Percentiles rank a stretch among this genome's conserved stretches.
Conservation (phyloP, 2,888 invertebrate species). For the Fragum sueziense region DNA sequence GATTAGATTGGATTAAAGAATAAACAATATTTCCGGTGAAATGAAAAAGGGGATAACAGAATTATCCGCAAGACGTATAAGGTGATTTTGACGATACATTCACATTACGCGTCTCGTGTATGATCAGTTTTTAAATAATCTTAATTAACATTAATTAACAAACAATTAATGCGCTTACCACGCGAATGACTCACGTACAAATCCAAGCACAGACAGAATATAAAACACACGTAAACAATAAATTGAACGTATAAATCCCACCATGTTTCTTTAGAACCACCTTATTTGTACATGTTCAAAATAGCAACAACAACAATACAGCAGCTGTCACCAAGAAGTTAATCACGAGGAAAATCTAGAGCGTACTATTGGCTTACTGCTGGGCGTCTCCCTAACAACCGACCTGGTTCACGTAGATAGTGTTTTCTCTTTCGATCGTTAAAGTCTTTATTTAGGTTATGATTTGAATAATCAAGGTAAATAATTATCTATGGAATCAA, state of each 20-base stretch:
- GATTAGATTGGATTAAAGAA: too few species aligned
- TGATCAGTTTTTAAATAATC: too few species aligned
- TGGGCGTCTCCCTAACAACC: constrained; percentile 9
- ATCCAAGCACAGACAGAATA: background rate
- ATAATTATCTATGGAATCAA: too few species aligned
- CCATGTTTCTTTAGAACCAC: background rate
- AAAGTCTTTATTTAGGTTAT: too few species aligned
- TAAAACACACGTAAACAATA: background rate
- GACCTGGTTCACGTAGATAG: background rate
- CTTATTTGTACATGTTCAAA: background rate
- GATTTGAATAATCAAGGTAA: too few species aligned
- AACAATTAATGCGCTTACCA: background rate
- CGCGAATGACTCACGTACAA: background rate
- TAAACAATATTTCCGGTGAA: too few species aligned
- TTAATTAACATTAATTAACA: too few species aligned
- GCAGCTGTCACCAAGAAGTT: constrained; percentile 1
- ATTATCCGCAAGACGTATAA: too few species aligned
- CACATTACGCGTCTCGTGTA: too few species aligned
- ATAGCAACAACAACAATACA: background rate
- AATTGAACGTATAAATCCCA: background rate
- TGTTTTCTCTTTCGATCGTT: background rate
- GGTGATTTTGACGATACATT: too few species aligned
- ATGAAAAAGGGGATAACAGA: too few species aligned
- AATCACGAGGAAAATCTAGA: background rate
- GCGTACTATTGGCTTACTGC: constrained; percentile 6